These are phyloP conservation scores for Macrosoma leucophasiata DNA, from an alignment of 2,888 invertebrate species.

Conservation along the genomic window DNA sequence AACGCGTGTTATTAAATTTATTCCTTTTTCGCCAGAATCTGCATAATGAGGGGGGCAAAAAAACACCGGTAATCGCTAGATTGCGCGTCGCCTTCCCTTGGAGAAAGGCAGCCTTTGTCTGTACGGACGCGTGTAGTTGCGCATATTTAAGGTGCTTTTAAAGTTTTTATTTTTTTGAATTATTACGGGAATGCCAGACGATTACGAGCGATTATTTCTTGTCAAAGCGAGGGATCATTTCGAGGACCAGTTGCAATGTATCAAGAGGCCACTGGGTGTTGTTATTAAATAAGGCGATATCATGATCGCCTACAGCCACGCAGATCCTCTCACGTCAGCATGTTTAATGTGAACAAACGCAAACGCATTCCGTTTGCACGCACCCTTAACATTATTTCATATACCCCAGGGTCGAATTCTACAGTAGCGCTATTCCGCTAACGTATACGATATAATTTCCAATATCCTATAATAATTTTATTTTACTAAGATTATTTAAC, in stretches of 20 bases:
- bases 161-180: conserved; percentile 40
- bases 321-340: conserved; percentile 38
- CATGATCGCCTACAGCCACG: conserved; percentile 41
- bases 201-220: conserved; percentile 56
- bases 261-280: conserved; percentile 34
- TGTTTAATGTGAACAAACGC: conserved; percentile 19
- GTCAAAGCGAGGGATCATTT: conserved; percentile 45
- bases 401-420: conserved; percentile 9
- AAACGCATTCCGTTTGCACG: conserved; percentile 23
- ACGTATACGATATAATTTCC: too few relatives aligned
- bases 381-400: conserved; percentile 21
- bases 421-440: conserved; percentile 5
- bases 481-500: too few relatives aligned
- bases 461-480: too few relatives aligned
- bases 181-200: conserved; percentile 50
- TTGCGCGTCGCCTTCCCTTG: conserved; percentile 59
- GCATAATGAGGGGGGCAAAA: conserved; percentile 72
- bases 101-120: conserved; percentile 62
- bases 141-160: conserved; percentile 52
- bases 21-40: conserved; percentile 74
- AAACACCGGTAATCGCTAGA: conserved; percentile 70
- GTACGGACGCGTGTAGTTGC: conserved; percentile 44
- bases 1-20: conserved; percentile 74
- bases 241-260: conserved; percentile 27
- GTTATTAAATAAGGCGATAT: conserved; percentile 38